These are phyloP conservation scores for Gallinago solitaria DNA, from an alignment of 2,797 vertebrate genomes.

Conservation along the genomic window DNA sequence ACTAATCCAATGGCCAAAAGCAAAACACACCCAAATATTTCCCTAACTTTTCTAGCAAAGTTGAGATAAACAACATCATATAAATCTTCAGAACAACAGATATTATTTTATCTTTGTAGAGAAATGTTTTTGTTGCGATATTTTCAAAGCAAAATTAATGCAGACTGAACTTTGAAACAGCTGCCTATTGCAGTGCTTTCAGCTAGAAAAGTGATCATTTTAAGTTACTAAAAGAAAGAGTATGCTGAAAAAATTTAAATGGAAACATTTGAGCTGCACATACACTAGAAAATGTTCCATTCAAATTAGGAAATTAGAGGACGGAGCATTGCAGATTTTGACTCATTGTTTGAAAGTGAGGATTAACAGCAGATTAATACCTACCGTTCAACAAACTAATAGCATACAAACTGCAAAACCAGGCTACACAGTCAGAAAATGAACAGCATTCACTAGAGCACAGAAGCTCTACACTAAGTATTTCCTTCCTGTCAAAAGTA, in stretches of 20 bases:
- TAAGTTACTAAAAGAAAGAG: not conserved
- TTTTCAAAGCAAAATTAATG: not conserved
- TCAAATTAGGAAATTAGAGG: not conserved
- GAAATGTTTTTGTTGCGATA: not conserved
- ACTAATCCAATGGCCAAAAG: slow-evolving; percentile 56
- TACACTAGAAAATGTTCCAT: not conserved
- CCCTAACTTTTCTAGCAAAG: slow-evolving; percentile 40
- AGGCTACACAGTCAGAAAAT: not conserved
- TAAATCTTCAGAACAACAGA: not conserved
- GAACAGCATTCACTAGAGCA: not conserved
- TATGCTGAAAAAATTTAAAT: not conserved
- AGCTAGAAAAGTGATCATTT: not conserved
- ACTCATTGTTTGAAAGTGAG: not conserved
- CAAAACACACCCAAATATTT: slow-evolving; percentile 61
- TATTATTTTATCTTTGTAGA: not conserved
- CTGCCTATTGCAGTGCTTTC: not conserved
- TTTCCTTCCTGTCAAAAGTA: not conserved
- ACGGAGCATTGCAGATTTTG: not conserved
- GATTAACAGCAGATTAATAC: not conserved
- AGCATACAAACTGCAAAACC: not conserved
- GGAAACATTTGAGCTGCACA: not conserved
- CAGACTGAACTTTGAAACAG: not conserved
- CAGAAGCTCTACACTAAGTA: not conserved
- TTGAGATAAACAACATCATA: slow-evolving; percentile 47
- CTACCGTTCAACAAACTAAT: not conserved